phyloP scores from a whole-genome alignment of 2,888 invertebrate genomes.

The Megalurothrips usitatus region DNA sequence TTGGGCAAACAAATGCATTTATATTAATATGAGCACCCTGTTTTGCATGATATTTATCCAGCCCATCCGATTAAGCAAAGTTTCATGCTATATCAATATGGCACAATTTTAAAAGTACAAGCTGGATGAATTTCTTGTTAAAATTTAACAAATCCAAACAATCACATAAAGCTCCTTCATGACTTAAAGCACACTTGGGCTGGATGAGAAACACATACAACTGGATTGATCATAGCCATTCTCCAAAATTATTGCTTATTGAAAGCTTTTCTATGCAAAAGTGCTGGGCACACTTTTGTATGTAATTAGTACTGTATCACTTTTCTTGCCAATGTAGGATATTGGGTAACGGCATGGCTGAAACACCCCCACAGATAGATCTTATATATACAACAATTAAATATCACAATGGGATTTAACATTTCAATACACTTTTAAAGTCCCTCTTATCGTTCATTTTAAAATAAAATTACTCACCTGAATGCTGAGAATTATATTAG shows the following conservation, averaged over 20 bases:
- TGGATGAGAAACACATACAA: background rate
- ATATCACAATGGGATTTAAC: slow-evolving; percentile 15
- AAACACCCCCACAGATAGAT: background rate
- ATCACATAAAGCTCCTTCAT: slow-evolving; percentile 20
- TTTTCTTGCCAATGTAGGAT: slow-evolving; percentile 1
- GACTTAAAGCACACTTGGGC: slow-evolving; percentile 14
- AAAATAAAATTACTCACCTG: background rate
- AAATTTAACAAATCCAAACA: background rate
- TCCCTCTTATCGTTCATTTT: background rate
- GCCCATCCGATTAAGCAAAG: background rate
- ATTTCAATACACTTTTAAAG: background rate
- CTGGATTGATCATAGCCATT: background rate
- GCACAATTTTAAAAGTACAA: slow-evolving; percentile 1
- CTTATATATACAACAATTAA: slow-evolving; percentile 9
- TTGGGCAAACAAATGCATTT: background rate
- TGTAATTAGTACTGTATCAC: background rate
- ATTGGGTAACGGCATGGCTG: background rate
- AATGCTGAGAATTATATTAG: background rate
- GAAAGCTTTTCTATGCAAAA: background rate
- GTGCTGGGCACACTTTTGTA: background rate
- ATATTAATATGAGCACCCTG: slow-evolving; percentile 9
- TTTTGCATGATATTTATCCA: background rate
- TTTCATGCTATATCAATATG: background rate
- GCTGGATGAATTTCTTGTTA: background rate
- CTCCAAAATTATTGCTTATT: background rate